Evolutionary conservation across 1,140 invertebrate species (phyloP).

Genomic region (Zaprionus capensis): DNA sequence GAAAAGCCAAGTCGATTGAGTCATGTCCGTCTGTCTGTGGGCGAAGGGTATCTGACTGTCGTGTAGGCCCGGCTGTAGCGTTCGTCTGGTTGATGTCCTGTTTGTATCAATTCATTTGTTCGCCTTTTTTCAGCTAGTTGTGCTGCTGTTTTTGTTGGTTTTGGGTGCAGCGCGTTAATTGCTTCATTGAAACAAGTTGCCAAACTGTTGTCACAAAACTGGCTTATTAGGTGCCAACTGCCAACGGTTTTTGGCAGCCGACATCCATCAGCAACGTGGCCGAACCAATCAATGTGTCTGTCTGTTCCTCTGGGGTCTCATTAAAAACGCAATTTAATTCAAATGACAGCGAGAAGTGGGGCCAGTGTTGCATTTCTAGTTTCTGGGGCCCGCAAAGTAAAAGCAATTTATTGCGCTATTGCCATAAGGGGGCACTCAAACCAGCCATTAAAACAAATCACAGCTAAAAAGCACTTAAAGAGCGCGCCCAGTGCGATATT

Average conservation of each 20-base stretch:
- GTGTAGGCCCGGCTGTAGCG: no score
- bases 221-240: slow-evolving; percentile 75
- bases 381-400: slow-evolving; percentile 17
- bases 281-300: neutral
- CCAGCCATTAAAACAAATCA: slow-evolving; percentile 78
- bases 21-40: no score
- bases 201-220: slow-evolving; percentile 57
- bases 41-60: no score
- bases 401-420: slow-evolving; percentile 47
- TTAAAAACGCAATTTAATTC: slow-evolving; percentile 62
- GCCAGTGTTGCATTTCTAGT: slow-evolving; percentile 26
- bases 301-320: slow-evolving; percentile 23
- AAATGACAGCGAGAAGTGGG: slow-evolving; percentile 41
- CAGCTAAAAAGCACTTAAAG: slow-evolving; percentile 75
- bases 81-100: slow-evolving; percentile 52
- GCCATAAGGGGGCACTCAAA: slow-evolving; percentile 39
- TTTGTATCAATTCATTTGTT: slow-evolving; percentile 71
- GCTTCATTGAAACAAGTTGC: slow-evolving; percentile 79
- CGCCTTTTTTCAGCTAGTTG: neutral
- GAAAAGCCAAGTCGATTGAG: no score
- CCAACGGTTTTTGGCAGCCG: slow-evolving; percentile 58
- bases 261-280: slow-evolving; percentile 27
- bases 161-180: slow-evolving; percentile 59
- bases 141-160: slow-evolving; percentile 25
- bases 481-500: slow-evolving; percentile 52